phyloP scores from a whole-genome alignment of 2,888 invertebrate genomes.

The Dendrolimus houi region DNA sequence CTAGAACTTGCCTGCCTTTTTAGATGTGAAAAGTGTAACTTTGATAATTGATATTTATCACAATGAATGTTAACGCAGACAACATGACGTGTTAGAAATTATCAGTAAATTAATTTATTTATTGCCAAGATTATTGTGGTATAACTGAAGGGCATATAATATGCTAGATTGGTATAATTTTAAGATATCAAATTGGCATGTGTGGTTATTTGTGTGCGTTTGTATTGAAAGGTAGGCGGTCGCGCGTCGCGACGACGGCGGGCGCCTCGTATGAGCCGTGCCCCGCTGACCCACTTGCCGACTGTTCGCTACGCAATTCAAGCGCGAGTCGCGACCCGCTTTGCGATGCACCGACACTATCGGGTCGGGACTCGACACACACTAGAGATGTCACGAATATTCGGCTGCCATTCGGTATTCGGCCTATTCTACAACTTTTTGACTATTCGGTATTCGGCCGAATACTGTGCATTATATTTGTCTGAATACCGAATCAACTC shows the following conservation, averaged over 20 bases:
- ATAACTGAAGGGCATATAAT: slow-evolving; percentile 16
- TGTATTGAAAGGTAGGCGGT: slow-evolving; percentile 7
- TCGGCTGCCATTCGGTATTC: too few relatives aligned
- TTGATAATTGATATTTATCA: neutral
- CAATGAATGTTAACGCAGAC: neutral
- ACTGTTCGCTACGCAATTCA: slow-evolving; percentile 67
- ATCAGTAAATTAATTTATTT: neutral
- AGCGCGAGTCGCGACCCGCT: slow-evolving; percentile 65
- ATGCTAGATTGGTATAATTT: neutral
- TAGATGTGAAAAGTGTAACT: neutral
- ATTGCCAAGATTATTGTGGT: slow-evolving; percentile 3
- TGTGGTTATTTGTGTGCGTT: slow-evolving; percentile 20
- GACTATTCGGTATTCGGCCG: too few relatives aligned
- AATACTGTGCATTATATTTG: too few relatives aligned
- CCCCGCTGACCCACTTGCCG: slow-evolving; percentile 70
- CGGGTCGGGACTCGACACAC: neutral
- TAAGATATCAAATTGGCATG: slow-evolving; percentile 10
- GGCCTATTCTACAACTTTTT: neutral
- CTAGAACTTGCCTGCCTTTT: neutral
- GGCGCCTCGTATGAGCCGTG: slow-evolving; percentile 47
- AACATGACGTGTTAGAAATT: neutral
- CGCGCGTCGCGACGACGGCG: slow-evolving; percentile 28
- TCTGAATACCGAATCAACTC: too few relatives aligned
- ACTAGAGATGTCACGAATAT: too few relatives aligned
- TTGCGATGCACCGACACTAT: slow-evolving; percentile 27